These are phyloP conservation scores for Telmatherina bonti DNA, from an alignment of 2,797 vertebrate species.

Conservation along the genomic window DNA sequence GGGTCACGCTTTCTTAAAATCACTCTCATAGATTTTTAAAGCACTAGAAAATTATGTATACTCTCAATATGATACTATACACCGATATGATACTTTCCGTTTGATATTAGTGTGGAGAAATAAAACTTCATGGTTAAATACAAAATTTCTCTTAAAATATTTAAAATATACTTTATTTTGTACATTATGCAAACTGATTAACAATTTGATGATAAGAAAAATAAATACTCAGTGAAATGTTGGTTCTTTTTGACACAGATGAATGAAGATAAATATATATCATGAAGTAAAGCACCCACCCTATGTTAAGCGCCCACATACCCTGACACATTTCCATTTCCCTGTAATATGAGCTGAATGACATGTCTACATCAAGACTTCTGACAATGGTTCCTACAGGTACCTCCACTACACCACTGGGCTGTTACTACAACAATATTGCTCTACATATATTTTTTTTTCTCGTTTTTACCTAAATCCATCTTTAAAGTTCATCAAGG, in stretches of 20 bases:
- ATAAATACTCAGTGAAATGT: constrained; percentile 85
- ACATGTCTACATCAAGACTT: constrained; percentile 71
- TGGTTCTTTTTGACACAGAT: constrained; percentile 73
- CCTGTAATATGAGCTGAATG: constrained; percentile 74
- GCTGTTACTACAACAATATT: constrained; percentile 81
- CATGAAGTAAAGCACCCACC: constrained; percentile 74
- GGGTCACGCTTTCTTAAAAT: constrained; percentile 65
- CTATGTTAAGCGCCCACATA: constrained; percentile 61
- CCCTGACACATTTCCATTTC: constrained; percentile 77
- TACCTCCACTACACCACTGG: constrained; percentile 77
- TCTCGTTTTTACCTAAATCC: constrained; percentile 37
- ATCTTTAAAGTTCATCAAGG: constrained; percentile 55
- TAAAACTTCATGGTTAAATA: constrained; percentile 86
- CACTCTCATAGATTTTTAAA: constrained; percentile 69
- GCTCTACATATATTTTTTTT: constrained; percentile 72
- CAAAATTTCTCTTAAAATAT: constrained; percentile 89
- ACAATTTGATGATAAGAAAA: constrained; percentile 86
- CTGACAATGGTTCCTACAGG: constrained; percentile 75
- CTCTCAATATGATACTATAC: constrained; percentile 80
- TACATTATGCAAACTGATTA: constrained; percentile 86
- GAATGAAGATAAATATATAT: constrained; percentile 73
- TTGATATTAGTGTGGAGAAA: constrained; percentile 80
- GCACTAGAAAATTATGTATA: constrained; percentile 83
- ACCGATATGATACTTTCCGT: constrained; percentile 79
- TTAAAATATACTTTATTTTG: constrained; percentile 89